Evolutionary conservation across 2,888 invertebrate species (phyloP), one percentile per base, ranked within the genome.

Genomic region (Bursaphelenchus okinawaensis): DNA sequence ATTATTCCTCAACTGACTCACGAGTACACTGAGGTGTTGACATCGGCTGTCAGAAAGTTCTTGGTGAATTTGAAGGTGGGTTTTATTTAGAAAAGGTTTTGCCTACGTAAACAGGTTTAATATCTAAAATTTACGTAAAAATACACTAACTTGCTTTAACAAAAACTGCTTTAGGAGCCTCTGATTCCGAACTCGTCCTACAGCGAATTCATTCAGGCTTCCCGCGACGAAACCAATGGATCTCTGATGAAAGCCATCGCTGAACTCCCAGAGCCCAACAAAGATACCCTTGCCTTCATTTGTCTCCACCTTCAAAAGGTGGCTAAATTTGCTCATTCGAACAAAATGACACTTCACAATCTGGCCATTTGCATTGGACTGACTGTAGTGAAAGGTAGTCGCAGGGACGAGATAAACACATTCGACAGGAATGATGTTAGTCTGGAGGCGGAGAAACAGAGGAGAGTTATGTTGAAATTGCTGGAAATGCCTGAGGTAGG

Each of bases 1-100:
- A 90, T 91, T 0, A 88, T 90, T 0, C 94, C 95, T 0, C 89
- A 89, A 77, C 86, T 96, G 73, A 91, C 94, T 82, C 87, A 95
- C 29, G 89, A 93, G 84, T 90, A 98, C 83, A 87, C 94, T 27
- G 89, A 94, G 84, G 90, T 90, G 0, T 86, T 98, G 29, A 93
- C 94, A 84, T 92, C 94, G 54, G 91, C 91, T 68, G 87, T 98
- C 55, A 98, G 96, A 86, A 91, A 92, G 84, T 98, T 98, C 85
- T 86, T 98, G 64, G 88, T 92, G 6, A 88, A 89, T 0, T 86
- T 98, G 24, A 89, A 89, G 6, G 40, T 40, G n/a, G 6, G 40
- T 12, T n/a, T n/a, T n/a, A n/a, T n/a, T n/a, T n/a, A n/a, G n/a
- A n/a, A n/a, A n/a, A n/a, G n/a, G n/a, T n/a, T n/a, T n/a, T n/a